phyloP scores from a whole-genome alignment of 2,113 vertebrate species.

The Macquaria ambigua region DNA sequence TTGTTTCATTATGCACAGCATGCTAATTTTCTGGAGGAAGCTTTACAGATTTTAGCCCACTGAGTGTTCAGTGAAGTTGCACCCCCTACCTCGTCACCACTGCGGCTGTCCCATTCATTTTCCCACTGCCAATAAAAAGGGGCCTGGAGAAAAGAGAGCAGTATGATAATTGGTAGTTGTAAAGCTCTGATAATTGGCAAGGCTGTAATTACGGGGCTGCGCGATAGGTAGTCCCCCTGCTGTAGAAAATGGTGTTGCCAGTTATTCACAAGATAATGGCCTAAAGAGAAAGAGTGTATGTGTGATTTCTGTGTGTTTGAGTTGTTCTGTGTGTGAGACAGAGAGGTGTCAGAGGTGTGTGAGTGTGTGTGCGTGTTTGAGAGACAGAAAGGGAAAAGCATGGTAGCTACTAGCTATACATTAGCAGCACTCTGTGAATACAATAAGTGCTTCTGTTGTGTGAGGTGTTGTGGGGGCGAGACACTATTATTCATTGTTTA shows the following conservation, averaged over 20 bases:
- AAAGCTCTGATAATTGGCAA: constrained; percentile 78
- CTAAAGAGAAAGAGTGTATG: constrained; percentile 35
- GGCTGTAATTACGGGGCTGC: constrained; percentile 72
- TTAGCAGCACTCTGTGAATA: constrained; percentile 53
- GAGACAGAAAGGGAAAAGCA: not conserved
- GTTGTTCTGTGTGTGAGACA: constrained; percentile 14
- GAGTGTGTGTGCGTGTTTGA: constrained; percentile 35
- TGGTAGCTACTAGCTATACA: constrained; percentile 56
- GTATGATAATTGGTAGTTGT: constrained; percentile 75
- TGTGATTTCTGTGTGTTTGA: constrained; percentile 35
- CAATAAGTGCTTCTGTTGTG: constrained; percentile 54
- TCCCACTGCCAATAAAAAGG: constrained; percentile 58
- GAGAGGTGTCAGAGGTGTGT: constrained; percentile 49
- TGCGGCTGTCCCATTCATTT: constrained; percentile 45
- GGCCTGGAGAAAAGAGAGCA: constrained; percentile 60
- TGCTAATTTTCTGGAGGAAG: constrained; percentile 44
- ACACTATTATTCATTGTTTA: constrained; percentile 56
- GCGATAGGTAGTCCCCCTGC: constrained; percentile 56
- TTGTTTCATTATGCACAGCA: constrained; percentile 57
- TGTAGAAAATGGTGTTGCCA: constrained; percentile 53
- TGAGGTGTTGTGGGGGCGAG: constrained; percentile 41
- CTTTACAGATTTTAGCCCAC: constrained; percentile 12
- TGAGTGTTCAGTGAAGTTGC: constrained; percentile 36
- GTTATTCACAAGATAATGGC: constrained; percentile 71
- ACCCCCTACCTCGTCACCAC: constrained; percentile 33